A percentile compares a stretch with the other conserved stretches of the same genome.
Evolutionary conservation across 2,888 invertebrate genomes (phyloP).

Genomic region (Lamellibrachia satsuma): DNA sequence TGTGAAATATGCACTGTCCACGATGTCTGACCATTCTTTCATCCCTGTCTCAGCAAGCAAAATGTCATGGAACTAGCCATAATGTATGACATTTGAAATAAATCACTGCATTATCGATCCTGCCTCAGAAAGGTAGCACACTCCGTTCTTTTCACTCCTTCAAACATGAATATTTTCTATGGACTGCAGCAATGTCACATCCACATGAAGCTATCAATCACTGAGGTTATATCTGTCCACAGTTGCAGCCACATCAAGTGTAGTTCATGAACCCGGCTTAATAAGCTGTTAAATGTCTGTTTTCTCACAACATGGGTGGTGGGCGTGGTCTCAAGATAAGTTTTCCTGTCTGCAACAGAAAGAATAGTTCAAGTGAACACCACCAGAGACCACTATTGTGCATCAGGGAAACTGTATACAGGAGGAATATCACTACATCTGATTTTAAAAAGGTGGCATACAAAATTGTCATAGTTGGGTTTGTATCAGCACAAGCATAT

Average conservation of each 20-base stretch:
- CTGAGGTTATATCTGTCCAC: not conserved
- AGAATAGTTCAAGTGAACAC: not conserved
- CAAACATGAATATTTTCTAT: not conserved
- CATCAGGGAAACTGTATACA: not conserved
- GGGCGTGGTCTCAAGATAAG: constrained; percentile 91
- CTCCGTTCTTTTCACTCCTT: not conserved
- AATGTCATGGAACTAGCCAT: not conserved
- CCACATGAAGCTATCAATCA: not conserved
- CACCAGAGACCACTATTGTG: constrained; percentile 14
- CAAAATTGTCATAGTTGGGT: not conserved
- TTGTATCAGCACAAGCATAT: not conserved
- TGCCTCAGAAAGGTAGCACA: not conserved
- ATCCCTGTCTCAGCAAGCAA: not conserved
- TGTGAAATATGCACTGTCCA: not conserved
- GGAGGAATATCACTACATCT: not conserved
- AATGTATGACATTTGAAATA: not conserved
- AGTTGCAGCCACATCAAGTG: not conserved
- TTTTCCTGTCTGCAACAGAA: constrained; percentile 77
- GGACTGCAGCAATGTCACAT: not conserved
- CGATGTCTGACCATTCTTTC: not conserved
- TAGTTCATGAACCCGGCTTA: not conserved
- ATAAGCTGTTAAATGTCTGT: not conserved
- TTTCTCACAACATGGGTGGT: constrained; percentile 10
- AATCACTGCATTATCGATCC: not conserved
- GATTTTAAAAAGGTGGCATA: not conserved